phyloP scores from a whole-genome alignment of 2,888 invertebrate genomes.

The Callinectes sapidus region DNA sequence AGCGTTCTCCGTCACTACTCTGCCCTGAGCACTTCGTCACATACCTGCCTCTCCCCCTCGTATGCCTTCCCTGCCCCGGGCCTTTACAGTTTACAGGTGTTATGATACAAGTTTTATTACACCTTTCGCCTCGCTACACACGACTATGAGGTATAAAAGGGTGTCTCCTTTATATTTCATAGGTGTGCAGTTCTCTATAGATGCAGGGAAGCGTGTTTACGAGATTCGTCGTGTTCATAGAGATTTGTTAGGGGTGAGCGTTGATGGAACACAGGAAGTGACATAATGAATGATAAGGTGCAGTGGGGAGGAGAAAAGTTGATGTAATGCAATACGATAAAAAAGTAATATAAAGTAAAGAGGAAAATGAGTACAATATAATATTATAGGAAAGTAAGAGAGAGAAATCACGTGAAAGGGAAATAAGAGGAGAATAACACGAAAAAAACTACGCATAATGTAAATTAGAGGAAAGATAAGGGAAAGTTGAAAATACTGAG shows the following conservation, averaged over 20 bases:
- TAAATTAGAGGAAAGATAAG: neutral
- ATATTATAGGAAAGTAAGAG: too few relatives aligned
- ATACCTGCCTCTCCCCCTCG: neutral
- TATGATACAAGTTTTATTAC: neutral
- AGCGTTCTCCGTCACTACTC: neutral
- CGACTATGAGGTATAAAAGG: neutral
- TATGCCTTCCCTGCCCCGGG: neutral
- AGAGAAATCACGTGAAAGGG: too few relatives aligned
- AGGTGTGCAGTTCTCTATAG: neutral
- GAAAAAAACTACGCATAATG: neutral
- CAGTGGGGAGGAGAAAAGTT: neutral
- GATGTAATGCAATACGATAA: neutral
- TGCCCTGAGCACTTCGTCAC: conserved; percentile 7
- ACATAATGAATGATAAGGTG: neutral
- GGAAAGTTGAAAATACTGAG: neutral
- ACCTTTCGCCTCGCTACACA: neutral
- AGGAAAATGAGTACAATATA: too few relatives aligned
- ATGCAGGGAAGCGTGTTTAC: neutral
- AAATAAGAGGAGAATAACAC: too few relatives aligned
- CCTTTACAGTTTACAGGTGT: conserved; percentile 8
- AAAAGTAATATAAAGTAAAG: too few relatives aligned
- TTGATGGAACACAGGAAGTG: neutral
- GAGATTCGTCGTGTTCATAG: neutral
- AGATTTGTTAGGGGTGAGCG: neutral
- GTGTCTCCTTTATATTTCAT: neutral